Base-by-base conservation (phyloP, 2,113 vertebrate species). In the Litocranius walleri region DNA sequence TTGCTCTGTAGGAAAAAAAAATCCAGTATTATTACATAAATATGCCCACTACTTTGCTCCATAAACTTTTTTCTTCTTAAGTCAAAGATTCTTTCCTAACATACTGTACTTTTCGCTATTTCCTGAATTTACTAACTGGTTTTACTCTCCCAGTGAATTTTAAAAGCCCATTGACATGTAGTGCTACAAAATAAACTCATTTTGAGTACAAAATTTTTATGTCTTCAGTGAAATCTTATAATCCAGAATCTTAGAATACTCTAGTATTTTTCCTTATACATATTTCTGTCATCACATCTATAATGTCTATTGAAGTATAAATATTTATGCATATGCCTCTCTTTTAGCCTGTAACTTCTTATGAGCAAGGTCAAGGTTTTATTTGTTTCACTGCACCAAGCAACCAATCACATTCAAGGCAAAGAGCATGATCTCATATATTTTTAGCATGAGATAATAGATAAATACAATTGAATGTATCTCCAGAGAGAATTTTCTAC, bases 381-480 rank as follows among this genome's bases (percentile, higher is more conserved):
- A 94, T 85, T 96, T 48, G n/a, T 93, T 87, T 94, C 90, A 11
- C 7, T 78, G 23, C 9, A 78, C 6, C 50, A 95, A 30, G 71
- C 23, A 97, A 56, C 50, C 54, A 78, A 0, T 56, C 5, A 33
- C 21, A 85, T 57, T 93, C 52, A 86, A 56, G 62, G 50, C 43
- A 97, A 48, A 94, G 80, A 89, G 15, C 83, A 27, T 91, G 33
- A 85, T 62, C 56, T 93, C n/a, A 54, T 88, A 12, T 92, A 83
- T 90, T 89, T 94, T 95, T 94, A 95, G 62, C 29, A 64, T 92
- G 90, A 96, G 48, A 67, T 92, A 95, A 74, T 77, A 62, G 94
- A 61, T 96, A 86, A 90, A 86, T 97, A 80, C 21, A 81, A 33
- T 67, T 83, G 36, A 52, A 87, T 96, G 1, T 77, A 88, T 96